A percentile compares a stretch with the other conserved stretches of the same genome.
phyloP scores from a whole-genome alignment of 2,888 invertebrate species.

The Cybosia mesomella region DNA sequence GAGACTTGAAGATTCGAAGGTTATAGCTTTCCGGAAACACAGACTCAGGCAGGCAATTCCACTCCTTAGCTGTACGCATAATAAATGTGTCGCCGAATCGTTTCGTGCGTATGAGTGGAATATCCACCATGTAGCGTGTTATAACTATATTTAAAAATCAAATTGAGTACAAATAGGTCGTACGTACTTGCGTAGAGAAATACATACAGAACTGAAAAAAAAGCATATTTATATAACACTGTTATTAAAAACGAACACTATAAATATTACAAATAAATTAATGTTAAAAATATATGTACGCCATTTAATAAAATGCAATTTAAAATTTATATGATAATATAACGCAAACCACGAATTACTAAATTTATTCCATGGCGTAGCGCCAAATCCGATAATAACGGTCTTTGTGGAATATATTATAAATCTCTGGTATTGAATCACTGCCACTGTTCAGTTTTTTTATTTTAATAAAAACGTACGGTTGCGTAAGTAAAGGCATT shows the following conservation, averaged over 20 bases:
- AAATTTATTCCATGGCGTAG: slow-evolving; percentile 2
- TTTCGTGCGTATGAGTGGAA: no score
- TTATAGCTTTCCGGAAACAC: no score
- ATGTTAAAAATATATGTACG: not conserved
- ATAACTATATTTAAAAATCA: no score
- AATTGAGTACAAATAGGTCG: not conserved
- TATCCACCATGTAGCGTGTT: no score
- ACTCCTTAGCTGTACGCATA: no score
- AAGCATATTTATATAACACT: not conserved
- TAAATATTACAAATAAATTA: slow-evolving; percentile 1
- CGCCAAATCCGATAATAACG: slow-evolving; percentile 5
- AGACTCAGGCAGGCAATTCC: no score
- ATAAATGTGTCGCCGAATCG: no score
- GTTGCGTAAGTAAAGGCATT: not conserved
- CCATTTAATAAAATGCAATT: not conserved
- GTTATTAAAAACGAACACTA: not conserved
- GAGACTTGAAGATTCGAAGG: no score
- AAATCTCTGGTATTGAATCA: not conserved
- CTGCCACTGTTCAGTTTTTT: not conserved
- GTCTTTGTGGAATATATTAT: not conserved
- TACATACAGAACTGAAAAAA: not conserved
- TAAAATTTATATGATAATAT: slow-evolving; percentile 1
- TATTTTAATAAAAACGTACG: not conserved
- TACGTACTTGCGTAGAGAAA: not conserved
- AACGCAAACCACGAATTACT: not conserved